A percentile compares a stretch with the other conserved stretches of the same genome.
These are phyloP conservation scores for Channa striata DNA, from an alignment of 2,797 vertebrate genomes.

Conservation along the genomic window DNA sequence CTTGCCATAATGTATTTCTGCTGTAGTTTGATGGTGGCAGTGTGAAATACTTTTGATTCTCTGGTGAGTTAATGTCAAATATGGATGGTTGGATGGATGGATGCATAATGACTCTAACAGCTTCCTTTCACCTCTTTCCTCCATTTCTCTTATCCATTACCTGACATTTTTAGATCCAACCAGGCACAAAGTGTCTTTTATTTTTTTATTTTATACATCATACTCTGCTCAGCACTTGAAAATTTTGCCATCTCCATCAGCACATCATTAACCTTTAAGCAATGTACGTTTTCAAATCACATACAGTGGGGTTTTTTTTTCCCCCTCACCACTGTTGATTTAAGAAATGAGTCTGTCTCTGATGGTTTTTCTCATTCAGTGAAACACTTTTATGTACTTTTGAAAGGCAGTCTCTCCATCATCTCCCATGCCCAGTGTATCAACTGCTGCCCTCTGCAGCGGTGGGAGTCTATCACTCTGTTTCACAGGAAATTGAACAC, in stretches of 20 bases:
- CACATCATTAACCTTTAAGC: constrained; percentile 61
- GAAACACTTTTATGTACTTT: constrained; percentile 58
- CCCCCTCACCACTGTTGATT: constrained; percentile 39
- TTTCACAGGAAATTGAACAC: constrained; percentile 63
- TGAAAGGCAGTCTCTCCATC: constrained; percentile 61
- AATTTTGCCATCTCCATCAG: constrained; percentile 42
- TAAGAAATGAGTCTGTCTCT: constrained; percentile 56
- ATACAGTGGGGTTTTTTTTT: constrained; percentile 25
- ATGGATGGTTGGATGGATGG: not conserved
- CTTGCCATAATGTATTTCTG: not conserved
- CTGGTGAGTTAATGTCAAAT: too few relatives aligned
- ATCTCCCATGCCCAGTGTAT: constrained; percentile 40
- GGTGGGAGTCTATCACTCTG: constrained; percentile 35
- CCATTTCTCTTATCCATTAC: constrained; percentile 22
- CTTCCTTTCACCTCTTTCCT: constrained; percentile 9
- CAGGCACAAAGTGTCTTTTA: not conserved
- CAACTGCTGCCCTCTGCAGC: constrained; percentile 44
- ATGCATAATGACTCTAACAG: constrained; percentile 10
- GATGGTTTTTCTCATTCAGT: constrained; percentile 61
- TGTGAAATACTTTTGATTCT: not conserved
- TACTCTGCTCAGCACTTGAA: constrained; percentile 12
- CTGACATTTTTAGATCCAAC: constrained; percentile 16
- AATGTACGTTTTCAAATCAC: constrained; percentile 56
- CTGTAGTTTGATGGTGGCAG: not conserved
- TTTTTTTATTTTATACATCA: constrained; percentile 3